Conservation (phyloP, 2,113 vertebrate species). For the Python bivittatus region DNA sequence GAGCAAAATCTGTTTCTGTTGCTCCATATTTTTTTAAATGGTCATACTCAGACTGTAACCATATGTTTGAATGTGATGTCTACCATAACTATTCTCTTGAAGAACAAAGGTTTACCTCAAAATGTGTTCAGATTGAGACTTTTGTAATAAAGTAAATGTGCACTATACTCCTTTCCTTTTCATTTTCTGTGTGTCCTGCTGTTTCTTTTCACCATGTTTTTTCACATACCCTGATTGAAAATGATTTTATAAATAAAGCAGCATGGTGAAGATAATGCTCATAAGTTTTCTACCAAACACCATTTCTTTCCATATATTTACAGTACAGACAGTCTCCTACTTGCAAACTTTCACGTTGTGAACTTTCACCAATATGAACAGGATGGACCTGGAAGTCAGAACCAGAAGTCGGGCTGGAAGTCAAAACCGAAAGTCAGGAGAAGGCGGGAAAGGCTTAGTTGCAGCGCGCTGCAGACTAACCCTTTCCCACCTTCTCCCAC, state of each 20-base stretch:
- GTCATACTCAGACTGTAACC: neutral
- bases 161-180: neutral
- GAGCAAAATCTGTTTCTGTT: slow-evolving; percentile 4
- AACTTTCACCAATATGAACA: too few relatives aligned
- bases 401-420: too few relatives aligned
- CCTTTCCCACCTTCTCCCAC: too few relatives aligned
- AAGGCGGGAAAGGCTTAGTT: too few relatives aligned
- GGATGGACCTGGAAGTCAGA: too few relatives aligned
- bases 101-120: neutral
- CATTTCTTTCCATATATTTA: neutral
- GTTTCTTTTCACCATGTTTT: neutral
- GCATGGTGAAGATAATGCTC: neutral
- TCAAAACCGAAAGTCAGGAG: too few relatives aligned
- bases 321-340: too few relatives aligned
- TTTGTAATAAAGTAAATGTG: neutral
- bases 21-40: neutral
- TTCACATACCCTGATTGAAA: neutral
- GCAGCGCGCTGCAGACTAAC: too few relatives aligned
- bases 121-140: neutral
- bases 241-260: neutral
- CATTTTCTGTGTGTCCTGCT: neutral
- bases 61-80: neutral
- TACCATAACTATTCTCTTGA: neutral
- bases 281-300: neutral
- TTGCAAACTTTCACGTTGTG: too few relatives aligned